phyloP scores from a whole-genome alignment of 2,797 vertebrate species.

The Schizopygopsis pylzovi region DNA sequence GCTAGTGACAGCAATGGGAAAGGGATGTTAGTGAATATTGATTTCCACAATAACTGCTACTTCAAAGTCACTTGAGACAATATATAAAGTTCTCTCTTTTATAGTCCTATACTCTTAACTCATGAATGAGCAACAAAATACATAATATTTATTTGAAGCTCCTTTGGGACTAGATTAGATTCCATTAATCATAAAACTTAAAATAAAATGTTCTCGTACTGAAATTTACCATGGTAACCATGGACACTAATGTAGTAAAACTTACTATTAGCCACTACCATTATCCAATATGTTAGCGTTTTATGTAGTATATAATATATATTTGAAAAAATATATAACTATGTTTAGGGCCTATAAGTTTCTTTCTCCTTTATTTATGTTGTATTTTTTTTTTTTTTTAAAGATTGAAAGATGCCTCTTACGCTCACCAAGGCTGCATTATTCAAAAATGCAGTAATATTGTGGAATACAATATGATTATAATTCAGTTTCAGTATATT shows the following conservation, averaged over 20 bases:
- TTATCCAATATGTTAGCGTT: background rate
- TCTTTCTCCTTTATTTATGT: too few species aligned
- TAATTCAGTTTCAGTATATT: too few species aligned
- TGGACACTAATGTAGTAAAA: background rate
- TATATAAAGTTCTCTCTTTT: background rate
- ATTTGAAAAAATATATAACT: too few species aligned
- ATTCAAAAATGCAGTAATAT: too few species aligned
- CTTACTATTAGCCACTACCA: background rate
- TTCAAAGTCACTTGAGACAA: slow-evolving; percentile 10
- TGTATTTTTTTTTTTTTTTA: too few species aligned
- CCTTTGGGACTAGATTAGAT: background rate
- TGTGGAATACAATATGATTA: too few species aligned
- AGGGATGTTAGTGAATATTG: background rate
- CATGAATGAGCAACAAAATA: background rate
- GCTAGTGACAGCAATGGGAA: background rate
- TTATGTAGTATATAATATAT: too few species aligned
- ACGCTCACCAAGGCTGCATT: too few species aligned
- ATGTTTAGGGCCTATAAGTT: too few species aligned
- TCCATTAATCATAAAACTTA: background rate
- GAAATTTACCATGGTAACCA: background rate
- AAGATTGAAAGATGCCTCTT: too few species aligned
- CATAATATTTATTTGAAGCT: background rate
- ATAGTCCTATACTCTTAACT: background rate
- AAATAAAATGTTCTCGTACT: background rate
- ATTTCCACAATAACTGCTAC: background rate